Evolutionary conservation across 2,797 vertebrate genomes (phyloP), one percentile per base, ranked within the genome.

Genomic region (Onychomys leucogaster): DNA sequence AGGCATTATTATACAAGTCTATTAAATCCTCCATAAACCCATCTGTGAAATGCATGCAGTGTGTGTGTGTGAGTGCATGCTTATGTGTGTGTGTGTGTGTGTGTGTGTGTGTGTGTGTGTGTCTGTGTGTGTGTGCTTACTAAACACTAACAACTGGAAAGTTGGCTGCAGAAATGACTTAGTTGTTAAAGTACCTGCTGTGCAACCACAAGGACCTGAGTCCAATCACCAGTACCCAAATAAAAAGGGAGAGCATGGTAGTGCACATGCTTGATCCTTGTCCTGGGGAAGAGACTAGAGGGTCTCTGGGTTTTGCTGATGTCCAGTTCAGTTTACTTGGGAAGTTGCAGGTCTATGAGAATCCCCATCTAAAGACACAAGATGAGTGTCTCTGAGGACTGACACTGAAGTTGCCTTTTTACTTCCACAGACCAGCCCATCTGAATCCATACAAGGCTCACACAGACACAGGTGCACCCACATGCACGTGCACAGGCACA

Each of bases 401-500:
- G 8, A 41, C 12, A 25, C 7, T 37, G 14, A 41, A 2, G 5
- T 29, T 71, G 67, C 5, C 2, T 57, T 73, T 17, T n/a, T 49
- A 29, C 19, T 88, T 73, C 25, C 23, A 57, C 25, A n/a, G 43
- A 25, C 43, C 25, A 69, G 63, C 7, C 6, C 34, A 86, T 52
- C 19, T n/a, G 12, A 67, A 73, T 41, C 59, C 21, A 5, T 23
- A 61, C 6, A 29, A 25, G 0, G 49, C 29, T 65, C 41, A 84
- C 3, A 23, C 27, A 34, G 8, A 34, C 29, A 49, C 0, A 6
- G 8, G 3, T 43, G 3, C 14, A 63, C 27, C 25, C n/a, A 46
- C 25, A 8, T 41, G 4, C 23, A 17, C 9, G 1, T 41, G 21
- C 23, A 52, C 17, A 23, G 19, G 27, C 84, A 75, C 23, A 0